These are phyloP conservation scores for Orthosia incerta DNA, from an alignment of 2,888 invertebrate genomes.

Conservation along the genomic window DNA sequence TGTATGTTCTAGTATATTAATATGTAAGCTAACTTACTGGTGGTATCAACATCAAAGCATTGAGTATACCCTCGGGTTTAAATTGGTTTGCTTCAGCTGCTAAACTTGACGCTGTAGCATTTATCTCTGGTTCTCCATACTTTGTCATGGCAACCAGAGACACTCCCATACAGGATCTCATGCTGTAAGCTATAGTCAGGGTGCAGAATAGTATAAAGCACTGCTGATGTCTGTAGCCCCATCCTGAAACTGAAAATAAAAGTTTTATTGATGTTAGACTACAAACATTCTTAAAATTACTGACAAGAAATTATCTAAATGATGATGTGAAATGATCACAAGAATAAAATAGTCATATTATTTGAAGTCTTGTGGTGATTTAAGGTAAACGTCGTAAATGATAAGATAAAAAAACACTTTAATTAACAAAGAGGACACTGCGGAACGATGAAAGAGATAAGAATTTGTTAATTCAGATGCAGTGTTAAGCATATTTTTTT, in stretches of 20 bases:
- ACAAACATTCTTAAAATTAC: neutral
- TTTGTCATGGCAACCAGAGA: constrained; percentile 92
- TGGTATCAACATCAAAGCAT: constrained; percentile 63
- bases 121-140: constrained; percentile 40
- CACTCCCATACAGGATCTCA: constrained; percentile 92
- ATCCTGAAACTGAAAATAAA: constrained; percentile 71
- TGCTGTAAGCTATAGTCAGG: constrained; percentile 91
- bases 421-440: neutral
- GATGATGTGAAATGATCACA: neutral
- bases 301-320: no score
- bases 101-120: constrained; percentile 24
- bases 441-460: neutral
- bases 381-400: neutral
- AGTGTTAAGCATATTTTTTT: neutral
- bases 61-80: constrained; percentile 56
- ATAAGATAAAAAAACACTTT: neutral
- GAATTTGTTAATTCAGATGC: neutral
- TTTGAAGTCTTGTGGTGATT: neutral
- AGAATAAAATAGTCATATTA: neutral
- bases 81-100: constrained; percentile 33
- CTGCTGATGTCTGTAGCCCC: constrained; percentile 91
- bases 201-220: constrained; percentile 90
- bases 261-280: neutral
- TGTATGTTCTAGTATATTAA: neutral
- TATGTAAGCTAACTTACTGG: constrained; percentile 47